These are phyloP conservation scores for Microtus obscurus DNA, from an alignment of 2,797 vertebrate genomes.

Conservation along the genomic window DNA sequence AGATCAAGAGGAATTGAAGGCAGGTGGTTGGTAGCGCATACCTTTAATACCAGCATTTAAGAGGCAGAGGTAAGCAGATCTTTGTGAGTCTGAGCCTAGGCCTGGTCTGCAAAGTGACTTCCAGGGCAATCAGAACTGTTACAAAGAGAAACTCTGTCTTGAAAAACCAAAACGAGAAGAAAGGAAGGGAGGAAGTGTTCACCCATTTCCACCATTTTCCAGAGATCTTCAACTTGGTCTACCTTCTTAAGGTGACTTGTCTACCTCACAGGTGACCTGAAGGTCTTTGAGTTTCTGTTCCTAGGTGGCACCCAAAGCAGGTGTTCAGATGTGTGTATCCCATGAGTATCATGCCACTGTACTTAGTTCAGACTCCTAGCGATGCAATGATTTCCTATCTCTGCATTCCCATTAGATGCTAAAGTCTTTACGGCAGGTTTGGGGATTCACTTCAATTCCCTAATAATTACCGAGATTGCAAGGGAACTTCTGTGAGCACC, in stretches of 20 bases:
- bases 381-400: not conserved
- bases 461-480: not conserved
- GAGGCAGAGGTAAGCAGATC: not conserved
- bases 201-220: not conserved
- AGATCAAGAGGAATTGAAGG: not conserved
- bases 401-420: not conserved
- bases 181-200: rapidly evolving
- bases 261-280: not conserved
- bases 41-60: not conserved
- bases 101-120: not conserved
- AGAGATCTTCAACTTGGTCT: not conserved
- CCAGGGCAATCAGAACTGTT: not conserved
- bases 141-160: not conserved
- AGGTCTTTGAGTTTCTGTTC: not conserved
- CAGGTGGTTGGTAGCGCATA: not conserved
- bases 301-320: not conserved
- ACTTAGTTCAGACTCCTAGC: conserved; percentile 10
- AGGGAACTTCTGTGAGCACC: not conserved
- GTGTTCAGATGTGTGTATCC: not conserved
- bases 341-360: not conserved
- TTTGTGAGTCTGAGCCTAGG: not conserved
- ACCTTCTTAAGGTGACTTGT: not conserved
- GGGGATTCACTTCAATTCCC: conserved; percentile 40
- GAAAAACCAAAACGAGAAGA: not conserved
- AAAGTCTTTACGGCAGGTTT: conserved; percentile 6